phyloP scores from a whole-genome alignment of 2,113 vertebrate species.

The Dendropsophus ebraccatus region DNA sequence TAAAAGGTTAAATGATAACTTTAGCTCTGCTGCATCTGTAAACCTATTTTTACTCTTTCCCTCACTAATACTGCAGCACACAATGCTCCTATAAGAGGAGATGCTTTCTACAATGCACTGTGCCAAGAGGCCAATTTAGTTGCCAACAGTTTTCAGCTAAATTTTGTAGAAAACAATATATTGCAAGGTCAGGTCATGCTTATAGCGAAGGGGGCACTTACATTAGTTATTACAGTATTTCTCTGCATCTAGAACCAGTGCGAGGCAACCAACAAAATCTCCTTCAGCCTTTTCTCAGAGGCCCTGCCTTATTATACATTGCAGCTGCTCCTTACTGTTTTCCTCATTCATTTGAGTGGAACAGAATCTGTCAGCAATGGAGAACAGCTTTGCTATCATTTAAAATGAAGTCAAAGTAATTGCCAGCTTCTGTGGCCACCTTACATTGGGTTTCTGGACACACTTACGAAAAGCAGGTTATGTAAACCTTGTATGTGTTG shows the following conservation, averaged over 20 bases:
- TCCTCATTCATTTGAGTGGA: slow-evolving; percentile 28
- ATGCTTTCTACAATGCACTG: background rate
- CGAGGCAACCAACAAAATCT: slow-evolving; percentile 7
- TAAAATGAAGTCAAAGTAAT: slow-evolving; percentile 4
- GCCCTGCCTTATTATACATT: slow-evolving; percentile 15
- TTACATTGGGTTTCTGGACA: slow-evolving; percentile 17
- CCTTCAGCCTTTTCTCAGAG: slow-evolving; percentile 8
- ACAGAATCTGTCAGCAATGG: slow-evolving; percentile 34
- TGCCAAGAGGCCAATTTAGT: slow-evolving; percentile 11
- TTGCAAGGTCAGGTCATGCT: background rate
- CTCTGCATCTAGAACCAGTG: slow-evolving; percentile 4
- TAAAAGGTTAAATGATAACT: background rate
- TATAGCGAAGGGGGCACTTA: background rate
- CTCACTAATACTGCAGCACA: background rate
- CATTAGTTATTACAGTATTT: slow-evolving; percentile 8
- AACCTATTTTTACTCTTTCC: background rate
- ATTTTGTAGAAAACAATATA: slow-evolving; percentile 26
- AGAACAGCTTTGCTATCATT: slow-evolving; percentile 39
- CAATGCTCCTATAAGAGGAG: background rate
- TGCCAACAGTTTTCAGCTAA: slow-evolving; percentile 25
- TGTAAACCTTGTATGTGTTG: background rate
- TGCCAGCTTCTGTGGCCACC: slow-evolving; percentile 17
- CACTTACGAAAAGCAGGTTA: background rate
- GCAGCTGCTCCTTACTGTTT: slow-evolving; percentile 38
- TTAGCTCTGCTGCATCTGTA: background rate